A percentile compares a stretch with the other conserved stretches of the same genome.
Conservation (phyloP, 2,888 invertebrate genomes). For the Drosophila antonietae region DNA sequence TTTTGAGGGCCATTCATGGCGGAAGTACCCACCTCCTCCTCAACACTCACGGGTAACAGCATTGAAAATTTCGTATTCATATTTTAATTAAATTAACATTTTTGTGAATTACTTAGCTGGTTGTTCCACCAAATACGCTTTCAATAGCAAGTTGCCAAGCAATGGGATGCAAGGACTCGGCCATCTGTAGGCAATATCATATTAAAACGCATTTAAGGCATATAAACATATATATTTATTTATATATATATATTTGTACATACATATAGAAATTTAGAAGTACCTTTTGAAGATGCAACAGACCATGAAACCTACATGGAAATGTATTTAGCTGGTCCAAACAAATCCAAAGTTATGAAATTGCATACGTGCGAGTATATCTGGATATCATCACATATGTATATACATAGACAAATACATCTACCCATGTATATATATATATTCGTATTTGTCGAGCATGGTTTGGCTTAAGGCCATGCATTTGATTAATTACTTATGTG, state of each 20-base stretch:
- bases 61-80: conserved; percentile 70
- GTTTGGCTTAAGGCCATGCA: neutral
- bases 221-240: neutral
- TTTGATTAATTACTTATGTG: conserved; percentile 6
- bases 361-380: neutral
- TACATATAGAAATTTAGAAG: conserved; percentile 5
- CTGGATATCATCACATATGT: neutral
- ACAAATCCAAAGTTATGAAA: conserved; percentile 29
- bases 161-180: conserved; percentile 39
- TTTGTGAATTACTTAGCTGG: conserved; percentile 67
- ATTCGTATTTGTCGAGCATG: conserved; percentile 12
- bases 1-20: conserved; percentile 58
- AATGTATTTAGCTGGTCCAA: conserved; percentile 21
- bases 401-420: neutral
- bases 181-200: conserved; percentile 25
- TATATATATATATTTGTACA: neutral
- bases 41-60: conserved; percentile 6
- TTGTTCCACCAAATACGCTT: conserved; percentile 31
- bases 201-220: conserved; percentile 50
- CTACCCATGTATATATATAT: neutral
- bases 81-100: conserved; percentile 78
- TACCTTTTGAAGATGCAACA: conserved; percentile 47
- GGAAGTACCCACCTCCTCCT: neutral
- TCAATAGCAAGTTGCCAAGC: conserved; percentile 25
- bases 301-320: conserved; percentile 56